Evolutionary conservation across 2,113 vertebrate genomes (phyloP), one percentile per base, ranked within the genome.

Genomic region (Caranx ignobilis): DNA sequence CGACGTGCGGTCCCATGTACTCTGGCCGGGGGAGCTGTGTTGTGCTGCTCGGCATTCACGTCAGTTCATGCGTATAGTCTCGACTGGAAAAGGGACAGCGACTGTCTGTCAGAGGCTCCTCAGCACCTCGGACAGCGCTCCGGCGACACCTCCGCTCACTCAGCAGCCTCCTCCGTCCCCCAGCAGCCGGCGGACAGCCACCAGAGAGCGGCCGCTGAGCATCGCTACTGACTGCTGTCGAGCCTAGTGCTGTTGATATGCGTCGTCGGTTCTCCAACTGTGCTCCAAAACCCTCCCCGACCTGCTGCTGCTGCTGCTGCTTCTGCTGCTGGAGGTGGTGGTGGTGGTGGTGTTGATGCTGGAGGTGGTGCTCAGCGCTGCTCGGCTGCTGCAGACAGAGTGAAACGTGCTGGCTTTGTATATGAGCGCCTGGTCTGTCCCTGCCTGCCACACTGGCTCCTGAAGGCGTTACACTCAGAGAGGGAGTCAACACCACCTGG

Each of bases 1-100:
- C 52, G 89, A 90, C 81, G 86, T 86, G 92, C 75, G 89, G 75
- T 92, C 91, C 91, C 92, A 91, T 94, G 86, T 84, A 93, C 87
- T 92, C 87, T 68, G 74, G 72, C 81, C 82, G 69, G 41, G 43
- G 82, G 37, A 26, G 77, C 79, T 63, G 63, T 43, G 78, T 39
- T 48, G 64, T 77, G 83, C 80, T 71, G 82, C 72, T 90, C 85
- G 66, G 81, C 89, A 71, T 84, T 74, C 86, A 84, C 84, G 73
- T 84, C 90, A 83, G 79, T 84, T 86, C 81, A 67, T 71, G 82
- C 79, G 84, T 82, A 77, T 62, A 52, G 76, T 87, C 86, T 90
- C 78, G 79, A 65, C 82, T 72, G 79, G 41, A 70, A 56, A 5
- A 9, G 41, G 34, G 26, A 65, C 37, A 19, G 13, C 57, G 81